Evolutionary conservation across 2,888 invertebrate species (phyloP).

Genomic region (Stramonita haemastoma): DNA sequence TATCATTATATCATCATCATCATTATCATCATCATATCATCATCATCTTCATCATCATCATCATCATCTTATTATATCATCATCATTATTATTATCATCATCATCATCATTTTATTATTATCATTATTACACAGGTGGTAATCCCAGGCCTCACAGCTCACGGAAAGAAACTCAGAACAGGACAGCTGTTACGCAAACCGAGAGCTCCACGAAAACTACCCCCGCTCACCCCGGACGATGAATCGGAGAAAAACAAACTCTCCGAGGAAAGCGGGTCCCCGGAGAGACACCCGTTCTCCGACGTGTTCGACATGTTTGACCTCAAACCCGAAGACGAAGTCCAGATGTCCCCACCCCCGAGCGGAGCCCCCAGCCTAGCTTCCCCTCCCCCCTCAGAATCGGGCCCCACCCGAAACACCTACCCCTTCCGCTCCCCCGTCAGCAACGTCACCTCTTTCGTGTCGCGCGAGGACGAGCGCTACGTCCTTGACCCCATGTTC

Average conservation of each 20-base stretch:
- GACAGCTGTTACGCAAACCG: constrained; percentile 61
- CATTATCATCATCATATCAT: no score
- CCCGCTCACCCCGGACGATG: constrained; percentile 45
- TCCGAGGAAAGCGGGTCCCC: constrained; percentile 41
- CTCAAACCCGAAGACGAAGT: constrained; percentile 30
- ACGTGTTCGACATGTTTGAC: constrained; percentile 59
- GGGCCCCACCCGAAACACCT: constrained; percentile 50
- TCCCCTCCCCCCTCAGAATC: constrained; percentile 69
- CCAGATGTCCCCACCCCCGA: constrained; percentile 58
- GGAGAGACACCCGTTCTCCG: constrained; percentile 53
- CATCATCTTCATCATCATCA: no score
- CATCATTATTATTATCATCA: no score
- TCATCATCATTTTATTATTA: no score
- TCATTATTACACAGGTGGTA: constrained; percentile 43
- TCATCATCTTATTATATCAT: no score
- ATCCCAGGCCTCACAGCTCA: constrained; percentile 44
- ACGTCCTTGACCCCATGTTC: constrained; percentile 66
- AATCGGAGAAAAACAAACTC: constrained; percentile 49
- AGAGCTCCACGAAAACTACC: constrained; percentile 63
- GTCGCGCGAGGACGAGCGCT: constrained; percentile 63
- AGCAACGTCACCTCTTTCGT: constrained; percentile 53
- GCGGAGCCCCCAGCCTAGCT: constrained; percentile 64
- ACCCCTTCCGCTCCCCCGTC: constrained; percentile 42
- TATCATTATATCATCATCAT: no score
- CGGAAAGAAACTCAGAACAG: background rate